Base-by-base conservation (phyloP, 2,888 invertebrate species). In the Bimastos eiseni region DNA sequence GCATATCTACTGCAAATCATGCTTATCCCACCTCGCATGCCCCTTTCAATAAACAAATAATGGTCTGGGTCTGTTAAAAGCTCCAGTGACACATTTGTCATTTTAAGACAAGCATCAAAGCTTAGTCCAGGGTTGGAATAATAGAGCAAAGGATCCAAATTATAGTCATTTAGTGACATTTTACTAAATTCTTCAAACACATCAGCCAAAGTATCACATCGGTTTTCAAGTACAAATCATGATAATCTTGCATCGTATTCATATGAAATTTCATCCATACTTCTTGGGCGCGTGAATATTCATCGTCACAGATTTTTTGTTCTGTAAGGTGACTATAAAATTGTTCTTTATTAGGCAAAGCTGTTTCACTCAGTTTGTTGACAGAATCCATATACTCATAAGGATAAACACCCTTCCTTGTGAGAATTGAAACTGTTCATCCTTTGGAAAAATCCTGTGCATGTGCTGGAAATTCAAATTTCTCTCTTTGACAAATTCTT, bases 101-200 rank as follows among this genome's bases (percentile, higher is more conserved):
- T 92, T 91, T 93, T 93, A 34, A 94, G 91, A 91, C 93, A 94
- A 0, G 93, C 93, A 90, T 93, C 93, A 93, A 93, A 94, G 36
- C 93, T 92, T 44, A 94, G 91, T 36, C 93, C 93, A 19, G 94
- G 94, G 88, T 91, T 90, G 30, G 93, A 93, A 83, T 90, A 93
- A 91, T 93, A 94, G 33, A 91, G 88, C 4, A 36, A 15, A 33
- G 93, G 92, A 91, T 93, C 93, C 89, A 94, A 90, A 89, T 92
- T 83, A 91, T 93, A 93, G 83, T 83, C 91, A 83, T 92, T 38
- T 2, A 92, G 44, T 91, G 92, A 92, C 33, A 93, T 91, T 49
- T 92, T 90, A 90, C 93, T 36, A 84, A 91, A 91, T 33, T 24
- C n/a, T 89, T 91, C 90, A 90, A 91, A 90, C 15, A 90, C 83